Evolutionary conservation across 1,140 invertebrate genomes (phyloP), one percentile per base, ranked within the genome.

Genomic region (Notospermus geniculatus): DNA sequence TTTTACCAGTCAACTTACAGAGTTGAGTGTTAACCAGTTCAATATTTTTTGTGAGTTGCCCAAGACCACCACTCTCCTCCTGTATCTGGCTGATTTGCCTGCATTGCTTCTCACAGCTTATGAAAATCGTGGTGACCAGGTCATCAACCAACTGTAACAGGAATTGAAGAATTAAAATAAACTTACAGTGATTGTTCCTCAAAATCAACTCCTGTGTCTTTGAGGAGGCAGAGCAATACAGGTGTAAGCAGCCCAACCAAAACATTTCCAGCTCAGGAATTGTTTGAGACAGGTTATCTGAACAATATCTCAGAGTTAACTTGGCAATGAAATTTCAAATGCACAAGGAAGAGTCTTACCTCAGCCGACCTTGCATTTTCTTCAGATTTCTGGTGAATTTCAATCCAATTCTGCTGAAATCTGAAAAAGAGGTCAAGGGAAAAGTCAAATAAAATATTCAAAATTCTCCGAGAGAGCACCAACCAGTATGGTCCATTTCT

Each of bases 331-430:
- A n/a, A n/a, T n/a, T n/a, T n/a, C n/a, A n/a, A n/a, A n/a, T n/a
- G n/a, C n/a, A n/a, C n/a, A 45, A 53, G 17, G 41, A 62, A 62
- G 15, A 19, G 23, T 54, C 55, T 39, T 66, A 75, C 72, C 70
- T 85, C 82, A 22, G 86, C 85, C 67, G 82, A 82, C 60, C 79
- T 77, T 1, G 86, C 85, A 80, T 88, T 88, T 59, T 85, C 81
- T 71, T 88, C 86, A 41, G 85, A 84, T 17, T 85, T 72, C 57
- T 84, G 76, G 65, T 89, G 87, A 19, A 89, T 64, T 62, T 87
- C 84, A 65, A 83, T 83, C 88, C 88, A 90, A 54, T 85, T 80
- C 32, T 83, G 75, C 71, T 89, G 87, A 75, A 86, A 89, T 65
- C 86, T 84, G 53, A 30, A 68, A 70, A 17, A 41, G 5, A 25